These are phyloP conservation scores for Gorsachius goisagi DNA, from an alignment of 2,113 vertebrate genomes.

Conservation along the genomic window DNA sequence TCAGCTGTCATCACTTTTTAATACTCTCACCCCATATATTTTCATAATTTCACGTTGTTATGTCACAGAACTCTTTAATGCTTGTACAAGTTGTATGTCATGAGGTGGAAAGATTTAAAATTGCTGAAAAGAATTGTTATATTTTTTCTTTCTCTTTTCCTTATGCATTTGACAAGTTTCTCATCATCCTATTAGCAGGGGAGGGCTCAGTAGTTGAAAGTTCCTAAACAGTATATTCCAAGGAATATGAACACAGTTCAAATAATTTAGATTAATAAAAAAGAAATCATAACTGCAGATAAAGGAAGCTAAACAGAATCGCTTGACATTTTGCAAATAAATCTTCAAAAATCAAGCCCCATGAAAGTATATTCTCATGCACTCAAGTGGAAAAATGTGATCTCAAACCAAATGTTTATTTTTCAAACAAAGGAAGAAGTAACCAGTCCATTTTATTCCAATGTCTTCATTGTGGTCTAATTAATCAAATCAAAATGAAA, in stretches of 20 bases:
- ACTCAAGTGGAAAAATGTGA: slow-evolving; percentile 47
- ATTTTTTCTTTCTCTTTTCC: neutral
- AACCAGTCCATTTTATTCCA: slow-evolving; percentile 52
- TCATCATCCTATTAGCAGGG: neutral
- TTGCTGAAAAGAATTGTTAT: neutral
- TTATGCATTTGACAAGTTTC: neutral
- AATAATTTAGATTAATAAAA: neutral
- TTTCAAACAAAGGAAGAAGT: slow-evolving; percentile 68
- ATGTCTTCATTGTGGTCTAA: slow-evolving; percentile 70
- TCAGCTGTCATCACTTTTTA: slow-evolving; percentile 12
- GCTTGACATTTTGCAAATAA: slow-evolving; percentile 6
- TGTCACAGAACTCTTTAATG: slow-evolving; percentile 8
- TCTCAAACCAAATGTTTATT: slow-evolving; percentile 67
- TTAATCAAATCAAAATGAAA: slow-evolving; percentile 72
- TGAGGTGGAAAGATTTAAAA: neutral
- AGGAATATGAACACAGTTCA: neutral
- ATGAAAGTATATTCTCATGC: slow-evolving; percentile 46
- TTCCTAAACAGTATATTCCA: neutral
- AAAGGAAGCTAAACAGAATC: neutral
- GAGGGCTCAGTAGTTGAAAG: neutral
- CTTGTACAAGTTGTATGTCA: neutral
- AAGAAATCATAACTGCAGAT: neutral
- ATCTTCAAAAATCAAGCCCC: slow-evolving; percentile 20
- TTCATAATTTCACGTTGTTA: neutral
- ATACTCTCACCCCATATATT: slow-evolving; percentile 6